Evolutionary conservation across 2,113 vertebrate genomes (phyloP).

Genomic region (Prinia subflava): DNA sequence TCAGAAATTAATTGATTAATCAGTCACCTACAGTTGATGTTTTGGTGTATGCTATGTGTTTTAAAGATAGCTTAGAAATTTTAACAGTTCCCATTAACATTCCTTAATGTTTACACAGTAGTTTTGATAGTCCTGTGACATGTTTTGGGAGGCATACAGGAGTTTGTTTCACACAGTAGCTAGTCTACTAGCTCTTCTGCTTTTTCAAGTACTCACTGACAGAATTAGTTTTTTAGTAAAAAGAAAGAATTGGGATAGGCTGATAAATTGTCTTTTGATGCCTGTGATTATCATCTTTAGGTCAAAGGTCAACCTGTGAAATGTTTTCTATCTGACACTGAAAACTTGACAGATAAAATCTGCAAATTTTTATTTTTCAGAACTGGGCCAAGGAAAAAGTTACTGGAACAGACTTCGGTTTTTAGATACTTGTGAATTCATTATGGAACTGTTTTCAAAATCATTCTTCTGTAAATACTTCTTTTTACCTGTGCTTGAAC

Average conservation of each 20-base stretch:
- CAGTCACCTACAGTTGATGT: neutral
- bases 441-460: constrained; percentile 92
- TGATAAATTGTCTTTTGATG: neutral
- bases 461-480: constrained; percentile 96
- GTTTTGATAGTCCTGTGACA: neutral
- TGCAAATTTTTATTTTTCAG: constrained; percentile 69
- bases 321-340: neutral
- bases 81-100: neutral
- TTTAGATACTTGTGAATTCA: constrained; percentile 92
- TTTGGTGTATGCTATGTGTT: neutral
- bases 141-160: neutral
- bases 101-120: neutral
- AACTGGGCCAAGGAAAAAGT: constrained; percentile 90
- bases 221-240: neutral
- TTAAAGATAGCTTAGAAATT: neutral
- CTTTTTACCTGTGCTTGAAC: constrained; percentile 86
- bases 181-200: neutral
- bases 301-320: neutral
- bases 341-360: neutral
- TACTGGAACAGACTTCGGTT: constrained; percentile 94
- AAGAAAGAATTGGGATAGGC: neutral
- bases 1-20: neutral
- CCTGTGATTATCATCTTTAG: neutral
- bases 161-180: neutral
- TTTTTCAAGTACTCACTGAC: neutral